Base-by-base conservation (phyloP, 2,888 invertebrate genomes). In the Sphecodes monilicornis region DNA sequence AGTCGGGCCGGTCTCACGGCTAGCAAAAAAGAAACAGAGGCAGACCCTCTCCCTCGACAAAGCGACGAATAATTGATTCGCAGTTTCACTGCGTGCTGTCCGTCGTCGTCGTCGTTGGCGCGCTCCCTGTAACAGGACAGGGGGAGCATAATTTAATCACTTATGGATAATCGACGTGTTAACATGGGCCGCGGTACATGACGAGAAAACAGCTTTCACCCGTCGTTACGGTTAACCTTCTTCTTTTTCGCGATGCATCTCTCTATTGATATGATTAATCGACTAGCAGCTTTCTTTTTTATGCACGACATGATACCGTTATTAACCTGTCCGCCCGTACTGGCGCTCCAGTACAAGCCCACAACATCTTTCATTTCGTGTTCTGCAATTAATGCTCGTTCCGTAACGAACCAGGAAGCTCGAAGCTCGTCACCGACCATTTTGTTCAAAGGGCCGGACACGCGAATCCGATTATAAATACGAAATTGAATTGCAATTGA, bases 61-160 rank as follows among this genome's bases (percentile, higher is more conserved):
- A 78, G 66, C 84, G 78, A 84, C 75, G 78, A 84, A 80, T 84
- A 85, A 85, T 85, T 71, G 85, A 85, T 85, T 85, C 18, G 26
- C 76, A 73, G 84, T 84, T 72, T 83, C 84, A 29, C 72, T 83
- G 64, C n/a, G n/a, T 50, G 46, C 22, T 50, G 46, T 22, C 46
- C 22, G 46, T 16, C 6, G 60, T 41, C 43, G n/a, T 73, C 46
- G 82, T 18, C 46, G 46, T 16, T 29, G 66, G 76, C 73, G 43
- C 26, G 76, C 22, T 26, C 57, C 57, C 26, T 5, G 57, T 13
- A 26, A 80, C 29, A 74, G 66, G n/a, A 54, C 13, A 43, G 68
- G 75, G 72, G 76, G 69, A 32, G 39, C 29, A 36, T 75, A 79
- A 85, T 80, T 76, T 80, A 76, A 77, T 85, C 79, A 79, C 76